phyloP scores from a whole-genome alignment of 2,113 vertebrate genomes.

The Rattus norvegicus region GRCr8 NC_086029.1:26356001-26356500 shows the following conservation, averaged over 20 bases:
- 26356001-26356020: not conserved
- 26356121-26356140: not conserved
- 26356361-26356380: not conserved
- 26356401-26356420: not conserved
- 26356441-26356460: not conserved
- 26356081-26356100: not conserved
- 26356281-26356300: constrained; percentile 35
- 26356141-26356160: not conserved
- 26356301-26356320: not conserved
- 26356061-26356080: not conserved
- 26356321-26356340: not conserved
- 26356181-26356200: not conserved
- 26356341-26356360: not conserved
- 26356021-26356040: constrained; percentile 27
- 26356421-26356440: not conserved
- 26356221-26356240: not conserved
- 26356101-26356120: not conserved
- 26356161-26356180: not conserved
- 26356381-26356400: not conserved
- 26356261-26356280: constrained; percentile 15
- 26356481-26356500: not conserved
- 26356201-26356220: not conserved
- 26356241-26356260: constrained; percentile 28
- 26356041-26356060: not conserved
- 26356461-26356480: constrained; percentile 20